A percentile compares a stretch with the other conserved stretches of the same genome.
phyloP scores from a whole-genome alignment of 2,113 vertebrate species.

The Martes martes region DNA sequence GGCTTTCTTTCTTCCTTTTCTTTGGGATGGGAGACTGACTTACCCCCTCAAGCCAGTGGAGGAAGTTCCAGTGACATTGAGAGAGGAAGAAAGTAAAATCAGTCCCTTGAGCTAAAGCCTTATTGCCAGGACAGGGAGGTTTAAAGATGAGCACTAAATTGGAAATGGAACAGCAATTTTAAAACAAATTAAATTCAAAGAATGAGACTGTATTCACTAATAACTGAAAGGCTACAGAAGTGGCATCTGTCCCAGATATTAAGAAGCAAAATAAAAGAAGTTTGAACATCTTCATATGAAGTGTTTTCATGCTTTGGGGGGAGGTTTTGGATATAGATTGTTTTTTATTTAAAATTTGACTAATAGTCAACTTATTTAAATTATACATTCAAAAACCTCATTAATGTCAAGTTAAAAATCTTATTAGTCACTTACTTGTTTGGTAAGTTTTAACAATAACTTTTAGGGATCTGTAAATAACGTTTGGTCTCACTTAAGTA shows the following conservation, averaged over 20 bases:
- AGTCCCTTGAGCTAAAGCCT: neutral
- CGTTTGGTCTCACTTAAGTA: neutral
- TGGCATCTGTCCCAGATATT: neutral
- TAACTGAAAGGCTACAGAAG: neutral
- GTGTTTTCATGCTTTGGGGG: neutral
- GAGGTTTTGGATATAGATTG: neutral
- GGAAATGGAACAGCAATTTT: neutral
- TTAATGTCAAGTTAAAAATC: conserved; percentile 7
- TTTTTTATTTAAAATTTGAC: neutral
- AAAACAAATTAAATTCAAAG: neutral
- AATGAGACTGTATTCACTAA: neutral
- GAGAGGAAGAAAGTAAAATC: neutral
- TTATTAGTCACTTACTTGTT: neutral
- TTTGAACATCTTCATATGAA: neutral
- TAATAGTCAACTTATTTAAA: neutral
- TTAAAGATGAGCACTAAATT: neutral
- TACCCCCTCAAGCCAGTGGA: neutral
- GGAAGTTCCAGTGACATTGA: neutral
- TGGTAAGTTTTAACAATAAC: neutral
- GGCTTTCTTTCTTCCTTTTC: neutral
- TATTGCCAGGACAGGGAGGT: neutral
- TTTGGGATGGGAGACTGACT: neutral
- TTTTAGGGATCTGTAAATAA: conserved; percentile 27
- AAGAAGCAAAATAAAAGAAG: neutral
- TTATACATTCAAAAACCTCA: neutral